Evolutionary conservation across 2,113 vertebrate species (phyloP).

Genomic region (Coptodon rendalli): DNA sequence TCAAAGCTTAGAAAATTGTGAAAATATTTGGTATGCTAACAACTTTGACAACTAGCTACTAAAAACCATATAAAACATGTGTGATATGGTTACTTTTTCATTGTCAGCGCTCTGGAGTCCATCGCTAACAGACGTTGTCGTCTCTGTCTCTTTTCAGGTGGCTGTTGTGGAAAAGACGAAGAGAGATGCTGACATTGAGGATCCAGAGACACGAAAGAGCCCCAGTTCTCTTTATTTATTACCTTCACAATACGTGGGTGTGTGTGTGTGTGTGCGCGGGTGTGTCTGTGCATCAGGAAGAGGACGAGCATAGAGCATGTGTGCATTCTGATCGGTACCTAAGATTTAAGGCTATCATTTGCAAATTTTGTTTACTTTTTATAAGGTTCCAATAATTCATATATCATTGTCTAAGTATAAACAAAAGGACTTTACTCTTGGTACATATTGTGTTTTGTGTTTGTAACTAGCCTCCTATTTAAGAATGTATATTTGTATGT

Average conservation of each 20-base stretch:
- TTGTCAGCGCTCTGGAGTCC: background rate
- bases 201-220: constrained; percentile 13
- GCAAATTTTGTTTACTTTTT: constrained; percentile 63
- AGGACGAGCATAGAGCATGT: constrained; percentile 11
- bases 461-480: constrained; percentile 67
- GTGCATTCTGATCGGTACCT: constrained; percentile 32
- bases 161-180: constrained; percentile 14
- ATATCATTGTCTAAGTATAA: constrained; percentile 50
- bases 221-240: constrained; percentile 67
- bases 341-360: constrained; percentile 55
- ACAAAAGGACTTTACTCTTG: constrained; percentile 48
- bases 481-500: constrained; percentile 73
- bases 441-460: constrained; percentile 67
- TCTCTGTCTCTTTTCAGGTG: constrained; percentile 54
- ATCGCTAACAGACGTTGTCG: background rate
- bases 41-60: background rate
- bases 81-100: background rate
- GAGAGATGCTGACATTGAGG: constrained; percentile 29
- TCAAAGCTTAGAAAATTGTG: background rate
- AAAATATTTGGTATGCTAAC: background rate
- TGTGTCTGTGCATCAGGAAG: background rate
- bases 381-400: constrained; percentile 59
- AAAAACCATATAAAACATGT: background rate
- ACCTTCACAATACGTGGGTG: constrained; percentile 4
- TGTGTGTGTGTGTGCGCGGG: background rate